phyloP scores from a whole-genome alignment of 1,140 invertebrate species.

The Archivesica marissinica region DNA sequence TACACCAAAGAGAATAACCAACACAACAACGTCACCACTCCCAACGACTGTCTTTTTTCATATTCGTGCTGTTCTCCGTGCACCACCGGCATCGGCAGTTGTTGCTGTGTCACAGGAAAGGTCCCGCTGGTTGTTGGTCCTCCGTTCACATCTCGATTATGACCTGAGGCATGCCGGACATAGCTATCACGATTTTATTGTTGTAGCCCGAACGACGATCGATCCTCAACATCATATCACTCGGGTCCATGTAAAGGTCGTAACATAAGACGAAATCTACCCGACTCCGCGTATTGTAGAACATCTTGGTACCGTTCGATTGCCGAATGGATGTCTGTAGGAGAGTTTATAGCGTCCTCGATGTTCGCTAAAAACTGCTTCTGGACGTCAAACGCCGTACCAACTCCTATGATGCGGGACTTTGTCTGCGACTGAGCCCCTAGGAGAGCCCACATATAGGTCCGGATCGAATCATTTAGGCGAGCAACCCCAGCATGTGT shows the following conservation, averaged over 20 bases:
- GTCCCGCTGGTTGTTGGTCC: too few relatives aligned
- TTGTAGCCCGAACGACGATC: conserved; percentile 45
- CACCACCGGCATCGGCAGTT: neutral
- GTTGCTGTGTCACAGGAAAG: too few relatives aligned
- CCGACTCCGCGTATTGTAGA: neutral
- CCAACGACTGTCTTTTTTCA: neutral
- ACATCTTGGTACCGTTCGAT: conserved; percentile 40
- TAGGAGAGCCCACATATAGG: conserved; percentile 53
- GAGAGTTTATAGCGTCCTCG: conserved; percentile 3
- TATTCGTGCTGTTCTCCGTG: neutral
- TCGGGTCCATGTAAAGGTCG: conserved; percentile 45
- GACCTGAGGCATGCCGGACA: neutral
- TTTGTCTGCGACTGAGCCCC: conserved; percentile 28
- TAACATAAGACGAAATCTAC: conserved; percentile 6
- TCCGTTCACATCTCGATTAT: too few relatives aligned
- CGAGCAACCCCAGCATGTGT: conserved; percentile 30
- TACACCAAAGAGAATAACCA: neutral
- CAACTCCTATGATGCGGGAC: neutral
- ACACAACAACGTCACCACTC: neutral
- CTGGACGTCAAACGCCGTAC: neutral
- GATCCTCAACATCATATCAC: conserved; percentile 45
- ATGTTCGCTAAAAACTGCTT: conserved; percentile 4
- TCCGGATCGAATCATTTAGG: conserved; percentile 44
- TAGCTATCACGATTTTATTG: conserved; percentile 31
- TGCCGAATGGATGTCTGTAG: neutral